Evolutionary conservation across 2,888 invertebrate genomes (phyloP).

Genomic region (Trachelus iudaicus): DNA sequence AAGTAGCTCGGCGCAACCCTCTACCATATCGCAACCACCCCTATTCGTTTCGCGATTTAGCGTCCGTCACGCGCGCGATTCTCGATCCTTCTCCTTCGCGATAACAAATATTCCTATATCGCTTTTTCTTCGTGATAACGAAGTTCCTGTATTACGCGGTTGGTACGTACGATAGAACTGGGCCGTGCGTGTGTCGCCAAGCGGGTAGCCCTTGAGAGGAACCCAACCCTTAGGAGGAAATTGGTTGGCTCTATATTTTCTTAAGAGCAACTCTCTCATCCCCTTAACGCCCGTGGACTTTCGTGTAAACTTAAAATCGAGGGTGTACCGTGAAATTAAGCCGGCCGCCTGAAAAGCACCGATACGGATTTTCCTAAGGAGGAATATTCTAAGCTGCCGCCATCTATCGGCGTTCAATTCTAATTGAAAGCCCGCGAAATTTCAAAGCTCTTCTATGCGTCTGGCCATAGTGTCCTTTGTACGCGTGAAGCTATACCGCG

Average conservation of each 20-base stretch:
- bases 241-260: neutral
- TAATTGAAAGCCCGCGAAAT: neutral
- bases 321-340: constrained; percentile 34
- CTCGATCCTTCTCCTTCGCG: neutral
- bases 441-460: neutral
- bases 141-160: neutral
- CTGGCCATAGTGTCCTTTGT: neutral
- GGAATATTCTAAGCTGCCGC: neutral
- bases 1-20: neutral
- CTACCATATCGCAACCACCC: constrained; percentile 26
- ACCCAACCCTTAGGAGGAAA: neutral
- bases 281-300: neutral
- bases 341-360: constrained; percentile 25
- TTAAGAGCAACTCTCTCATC: neutral
- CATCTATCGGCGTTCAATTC: neutral
- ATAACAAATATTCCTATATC: neutral
- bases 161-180: neutral
- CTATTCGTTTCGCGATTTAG: constrained; percentile 38
- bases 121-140: neutral
- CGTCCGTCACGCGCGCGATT: constrained; percentile 20
- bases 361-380: neutral
- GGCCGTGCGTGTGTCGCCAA: neutral
- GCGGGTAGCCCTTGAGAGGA: neutral
- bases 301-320: constrained; percentile 13
- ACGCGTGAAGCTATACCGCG: too few relatives aligned